A percentile compares a stretch with the other conserved stretches of the same genome.
Conservation (phyloP, 2,797 vertebrate species). For the Neoniphon sammara region DNA sequence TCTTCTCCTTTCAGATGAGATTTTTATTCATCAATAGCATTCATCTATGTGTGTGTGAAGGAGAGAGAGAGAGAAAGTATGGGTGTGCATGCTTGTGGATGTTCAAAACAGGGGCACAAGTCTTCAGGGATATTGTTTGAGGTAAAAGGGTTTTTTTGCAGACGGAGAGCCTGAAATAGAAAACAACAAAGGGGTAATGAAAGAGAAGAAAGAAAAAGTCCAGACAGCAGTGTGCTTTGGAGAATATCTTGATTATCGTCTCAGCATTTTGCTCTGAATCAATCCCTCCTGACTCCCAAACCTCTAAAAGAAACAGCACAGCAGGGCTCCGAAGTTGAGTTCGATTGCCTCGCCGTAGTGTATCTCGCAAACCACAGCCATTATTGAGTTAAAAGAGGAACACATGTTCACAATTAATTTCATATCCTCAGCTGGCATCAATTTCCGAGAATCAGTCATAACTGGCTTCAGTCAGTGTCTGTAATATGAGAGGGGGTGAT, state of each 20-base stretch:
- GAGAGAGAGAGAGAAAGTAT: not conserved
- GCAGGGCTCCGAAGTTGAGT: slow-evolving; percentile 36
- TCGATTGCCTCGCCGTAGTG: slow-evolving; percentile 10
- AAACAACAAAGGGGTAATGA: slow-evolving; percentile 55
- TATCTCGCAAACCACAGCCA: slow-evolving; percentile 23
- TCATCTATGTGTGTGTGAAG: not conserved
- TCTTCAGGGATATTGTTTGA: slow-evolving; percentile 40
- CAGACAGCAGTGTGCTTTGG: slow-evolving; percentile 44
- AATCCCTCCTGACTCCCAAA: slow-evolving; percentile 42
- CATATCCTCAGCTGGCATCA: slow-evolving; percentile 34
- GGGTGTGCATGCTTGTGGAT: slow-evolving; percentile 9
- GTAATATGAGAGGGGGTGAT: slow-evolving; percentile 36
- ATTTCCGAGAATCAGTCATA: slow-evolving; percentile 33
- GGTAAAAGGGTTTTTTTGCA: slow-evolving; percentile 49
- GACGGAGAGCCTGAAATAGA: slow-evolving; percentile 37
- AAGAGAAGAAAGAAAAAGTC: slow-evolving; percentile 29
- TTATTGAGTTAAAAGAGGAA: slow-evolving; percentile 40
- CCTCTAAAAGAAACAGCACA: slow-evolving; percentile 44
- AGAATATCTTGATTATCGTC: slow-evolving; percentile 20
- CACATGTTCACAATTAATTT: slow-evolving; percentile 22
- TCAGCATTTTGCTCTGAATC: slow-evolving; percentile 44
- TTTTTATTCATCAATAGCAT: slow-evolving; percentile 25
- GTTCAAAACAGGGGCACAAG: slow-evolving; percentile 24
- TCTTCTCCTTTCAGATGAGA: slow-evolving; percentile 2
- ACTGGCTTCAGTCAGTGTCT: slow-evolving; percentile 38